Percentiles rank a stretch among this genome's conserved stretches.
phyloP scores from a whole-genome alignment of 2,113 vertebrate species.

The Rhizomys pruinosus region DNA sequence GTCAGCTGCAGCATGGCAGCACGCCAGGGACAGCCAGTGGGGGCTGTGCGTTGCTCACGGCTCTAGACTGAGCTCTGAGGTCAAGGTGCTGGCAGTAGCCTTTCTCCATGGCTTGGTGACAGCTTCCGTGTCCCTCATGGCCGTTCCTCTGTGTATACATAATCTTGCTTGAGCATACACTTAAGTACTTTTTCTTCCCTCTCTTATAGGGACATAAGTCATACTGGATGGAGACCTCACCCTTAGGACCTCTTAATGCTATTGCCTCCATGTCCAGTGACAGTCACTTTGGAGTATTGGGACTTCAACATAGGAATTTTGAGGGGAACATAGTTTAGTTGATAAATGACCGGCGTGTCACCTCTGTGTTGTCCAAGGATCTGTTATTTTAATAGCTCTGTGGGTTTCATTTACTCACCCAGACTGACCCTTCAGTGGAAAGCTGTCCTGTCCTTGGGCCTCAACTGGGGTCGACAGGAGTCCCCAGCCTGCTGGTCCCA shows the following conservation, averaged over 20 bases:
- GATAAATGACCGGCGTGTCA: accelerated
- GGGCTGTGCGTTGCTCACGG: not conserved
- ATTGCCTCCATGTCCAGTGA: not conserved
- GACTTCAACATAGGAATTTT: not conserved
- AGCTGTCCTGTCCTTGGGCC: not conserved
- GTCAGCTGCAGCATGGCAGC: too few relatives aligned
- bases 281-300: not conserved
- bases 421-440: not conserved
- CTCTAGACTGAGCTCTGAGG: not conserved
- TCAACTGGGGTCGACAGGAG: accelerated
- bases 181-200: too few relatives aligned
- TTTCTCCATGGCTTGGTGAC: not conserved
- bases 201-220: not conserved
- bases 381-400: not conserved
- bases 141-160: not conserved
- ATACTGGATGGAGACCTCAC: not conserved
- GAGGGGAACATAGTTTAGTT: too few relatives aligned
- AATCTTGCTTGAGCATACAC: not conserved
- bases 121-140: accelerated
- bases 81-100: not conserved
- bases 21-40: not conserved
- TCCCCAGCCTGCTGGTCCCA: too few relatives aligned
- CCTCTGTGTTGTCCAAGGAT: not conserved
- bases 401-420: accelerated
- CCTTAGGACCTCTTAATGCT: not conserved